Conservation (phyloP, 2,888 invertebrate species). For the Syrista parreyssii region DNA sequence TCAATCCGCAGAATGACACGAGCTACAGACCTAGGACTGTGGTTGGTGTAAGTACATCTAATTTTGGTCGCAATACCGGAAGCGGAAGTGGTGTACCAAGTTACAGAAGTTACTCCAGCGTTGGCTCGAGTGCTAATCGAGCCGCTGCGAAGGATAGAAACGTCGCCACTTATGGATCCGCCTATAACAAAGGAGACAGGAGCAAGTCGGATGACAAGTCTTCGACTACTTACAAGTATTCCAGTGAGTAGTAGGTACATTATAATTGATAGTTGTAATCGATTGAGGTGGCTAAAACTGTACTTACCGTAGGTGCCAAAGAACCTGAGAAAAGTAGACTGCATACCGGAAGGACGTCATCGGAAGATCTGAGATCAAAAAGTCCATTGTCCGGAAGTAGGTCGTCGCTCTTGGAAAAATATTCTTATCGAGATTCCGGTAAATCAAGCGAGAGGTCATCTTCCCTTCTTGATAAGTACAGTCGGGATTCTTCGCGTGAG, state of each 20-base stretch:
- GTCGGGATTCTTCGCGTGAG: conserved; percentile 50
- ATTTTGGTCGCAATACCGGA: conserved; percentile 35
- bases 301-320: conserved; percentile 42
- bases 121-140: conserved; percentile 44
- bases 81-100: conserved; percentile 51
- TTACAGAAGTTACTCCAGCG: conserved; percentile 53
- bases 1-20: conserved; percentile 51
- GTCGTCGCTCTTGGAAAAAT: conserved; percentile 55
- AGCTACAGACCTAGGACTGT: conserved; percentile 46
- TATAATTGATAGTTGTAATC: not conserved
- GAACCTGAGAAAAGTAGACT: conserved; percentile 51
- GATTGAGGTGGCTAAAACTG: not conserved
- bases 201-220: conserved; percentile 53
- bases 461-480: conserved; percentile 57
- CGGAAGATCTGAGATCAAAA: conserved; percentile 43
- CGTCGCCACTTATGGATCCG: conserved; percentile 41
- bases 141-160: conserved; percentile 48
- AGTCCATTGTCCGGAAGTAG: conserved; percentile 51
- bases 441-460: conserved; percentile 54
- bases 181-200: conserved; percentile 50
- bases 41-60: conserved; percentile 36
- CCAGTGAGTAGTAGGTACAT: conserved; percentile 44
- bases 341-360: conserved; percentile 43
- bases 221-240: conserved; percentile 46
- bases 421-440: conserved; percentile 39